A percentile compares a stretch with the other conserved stretches of the same genome.
phyloP scores from a whole-genome alignment of 2,797 vertebrate genomes.

The Poecile montanus region DNA sequence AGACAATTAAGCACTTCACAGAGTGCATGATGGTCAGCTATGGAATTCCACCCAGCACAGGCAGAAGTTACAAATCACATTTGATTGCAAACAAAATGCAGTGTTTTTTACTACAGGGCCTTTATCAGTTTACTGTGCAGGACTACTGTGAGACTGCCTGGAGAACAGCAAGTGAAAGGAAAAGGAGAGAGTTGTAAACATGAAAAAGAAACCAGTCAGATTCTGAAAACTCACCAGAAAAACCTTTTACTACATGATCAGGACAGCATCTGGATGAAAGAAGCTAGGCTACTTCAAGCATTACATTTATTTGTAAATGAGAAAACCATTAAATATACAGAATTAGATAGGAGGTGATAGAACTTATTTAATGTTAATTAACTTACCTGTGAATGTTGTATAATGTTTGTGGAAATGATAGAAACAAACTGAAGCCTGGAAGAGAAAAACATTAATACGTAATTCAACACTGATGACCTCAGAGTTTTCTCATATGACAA shows the following conservation, averaged over 20 bases:
- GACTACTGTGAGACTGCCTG: neutral
- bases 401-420: constrained; percentile 68
- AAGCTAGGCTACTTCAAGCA: neutral
- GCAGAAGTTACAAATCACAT: neutral
- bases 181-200: neutral
- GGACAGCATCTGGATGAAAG: neutral
- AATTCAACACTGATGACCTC: neutral
- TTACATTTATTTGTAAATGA: neutral
- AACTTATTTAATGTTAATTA: neutral
- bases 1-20: neutral
- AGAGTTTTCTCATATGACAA: neutral
- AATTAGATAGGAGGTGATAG: neutral
- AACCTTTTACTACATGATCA: neutral
- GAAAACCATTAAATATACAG: neutral
- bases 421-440: constrained; percentile 63
- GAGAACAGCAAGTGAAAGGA: neutral
- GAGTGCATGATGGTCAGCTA: neutral
- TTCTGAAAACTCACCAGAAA: neutral
- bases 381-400: constrained; percentile 70
- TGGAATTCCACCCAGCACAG: neutral
- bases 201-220: neutral
- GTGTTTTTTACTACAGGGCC: neutral
- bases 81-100: neutral
- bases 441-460: constrained; percentile 23
- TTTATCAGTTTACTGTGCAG: neutral